Evolutionary conservation across 2,888 invertebrate species (phyloP).

Genomic region (Ormyrus rosae): DNA sequence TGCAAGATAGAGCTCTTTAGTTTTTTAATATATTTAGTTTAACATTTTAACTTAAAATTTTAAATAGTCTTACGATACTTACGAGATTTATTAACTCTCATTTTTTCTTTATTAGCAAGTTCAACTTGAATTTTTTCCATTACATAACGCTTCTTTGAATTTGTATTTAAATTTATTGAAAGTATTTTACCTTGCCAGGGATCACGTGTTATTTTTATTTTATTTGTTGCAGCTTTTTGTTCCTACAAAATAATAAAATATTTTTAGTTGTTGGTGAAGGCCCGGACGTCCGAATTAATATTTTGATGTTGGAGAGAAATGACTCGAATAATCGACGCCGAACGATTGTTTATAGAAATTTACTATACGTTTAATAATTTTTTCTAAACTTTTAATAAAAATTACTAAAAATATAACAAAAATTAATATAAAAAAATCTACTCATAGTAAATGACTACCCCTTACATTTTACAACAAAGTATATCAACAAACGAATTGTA

Average conservation of each 20-base stretch:
- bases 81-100: constrained; percentile 64
- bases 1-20: background rate
- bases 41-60: background rate
- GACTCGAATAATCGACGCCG: no score
- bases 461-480: no score
- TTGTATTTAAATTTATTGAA: constrained; percentile 71
- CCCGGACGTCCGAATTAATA: no score
- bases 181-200: constrained; percentile 70
- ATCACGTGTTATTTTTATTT: constrained; percentile 51
- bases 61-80: constrained; percentile 60
- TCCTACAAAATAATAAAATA: constrained; percentile 37
- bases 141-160: constrained; percentile 70
- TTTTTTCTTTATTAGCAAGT: constrained; percentile 61
- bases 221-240: constrained; percentile 42
- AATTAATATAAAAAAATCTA: no score
- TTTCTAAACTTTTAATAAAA: no score
- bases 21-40: background rate
- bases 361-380: no score
- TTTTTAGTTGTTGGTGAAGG: no score
- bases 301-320: no score
- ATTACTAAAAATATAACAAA: no score
- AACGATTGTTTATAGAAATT: no score
- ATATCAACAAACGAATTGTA: no score
- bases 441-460: no score
- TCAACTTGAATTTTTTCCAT: constrained; percentile 74